Base-by-base conservation (phyloP, 2,888 invertebrate species). In the Drosophila mimetica region DNA sequence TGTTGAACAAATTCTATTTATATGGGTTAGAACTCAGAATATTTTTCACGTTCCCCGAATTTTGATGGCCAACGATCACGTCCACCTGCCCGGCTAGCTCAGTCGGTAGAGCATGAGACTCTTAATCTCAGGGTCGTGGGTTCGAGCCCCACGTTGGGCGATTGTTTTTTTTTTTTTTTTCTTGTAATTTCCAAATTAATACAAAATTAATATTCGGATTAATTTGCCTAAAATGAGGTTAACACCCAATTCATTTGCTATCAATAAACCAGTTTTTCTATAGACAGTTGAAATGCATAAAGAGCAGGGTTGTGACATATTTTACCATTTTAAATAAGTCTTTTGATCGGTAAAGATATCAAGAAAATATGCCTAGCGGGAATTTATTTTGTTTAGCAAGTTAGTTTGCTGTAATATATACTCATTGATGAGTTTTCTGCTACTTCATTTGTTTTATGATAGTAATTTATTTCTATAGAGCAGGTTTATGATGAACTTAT, bases 71-170 rank as follows among this genome's bases (percentile, higher is more conserved):
- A 9, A 14, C 14, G 14, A 14, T 5, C 9, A 8, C 20, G 13
- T 16, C 9, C 4, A 25, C 16, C 9, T 78, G 90, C 91, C 91
- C 90, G 91, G 91, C 91, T 91, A 91, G 91, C 91, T 91, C 91
- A 91, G 91, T 91, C 91, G 90, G 91, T 90, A 91, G 91, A 91
- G 91, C 91, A 91, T 90, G 91, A 91, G 91, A 90, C 91, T 90
- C 91, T 91, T 91, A 90, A 91, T 91, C 90, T 91, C 91, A 89
- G 91, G 91, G 91, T 91, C 90, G 90, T 91, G 91, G 91, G 91
- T 91, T 91, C 91, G 91, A 91, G 90, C 90, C 91, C 91, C 91
- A 91, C 90, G 89, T 91, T 91, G 90, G 90, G 90, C 90, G 90
- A 30, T 9, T 18, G 7, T 8, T 13, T 34, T 44, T 59, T 52